Percentiles rank a stretch among this genome's conserved stretches.
phyloP scores from a whole-genome alignment of 2,888 invertebrate genomes.

The Deilephila porcellus region DNA sequence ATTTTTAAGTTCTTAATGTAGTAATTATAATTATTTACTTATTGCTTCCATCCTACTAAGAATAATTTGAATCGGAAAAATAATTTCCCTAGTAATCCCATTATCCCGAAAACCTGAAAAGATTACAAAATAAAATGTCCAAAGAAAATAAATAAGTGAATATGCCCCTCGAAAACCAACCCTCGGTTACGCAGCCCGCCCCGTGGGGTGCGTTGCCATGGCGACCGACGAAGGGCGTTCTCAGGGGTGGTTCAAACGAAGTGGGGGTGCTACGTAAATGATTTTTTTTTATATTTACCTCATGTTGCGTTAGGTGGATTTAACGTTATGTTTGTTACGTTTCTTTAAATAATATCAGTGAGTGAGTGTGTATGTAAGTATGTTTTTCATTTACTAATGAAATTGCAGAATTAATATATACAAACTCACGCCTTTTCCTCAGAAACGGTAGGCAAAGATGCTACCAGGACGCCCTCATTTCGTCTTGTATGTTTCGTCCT shows the following conservation, averaged over 20 bases:
- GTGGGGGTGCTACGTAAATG: conserved; percentile 38
- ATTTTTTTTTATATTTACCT: conserved; percentile 31
- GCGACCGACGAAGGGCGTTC: conserved; percentile 64
- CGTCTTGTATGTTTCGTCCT: too few relatives aligned
- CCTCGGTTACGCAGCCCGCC: conserved; percentile 32
- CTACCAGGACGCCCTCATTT: too few relatives aligned
- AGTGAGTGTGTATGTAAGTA: neutral
- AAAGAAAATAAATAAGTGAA: conserved; percentile 24
- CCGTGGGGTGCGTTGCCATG: conserved; percentile 60
- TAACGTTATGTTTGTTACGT: neutral
- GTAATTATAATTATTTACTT: too few relatives aligned
- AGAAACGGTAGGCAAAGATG: too few relatives aligned
- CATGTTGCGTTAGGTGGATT: conserved; percentile 23
- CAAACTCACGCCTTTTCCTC: too few relatives aligned
- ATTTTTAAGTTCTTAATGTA: too few relatives aligned
- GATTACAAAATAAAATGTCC: neutral
- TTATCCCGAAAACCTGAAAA: neutral
- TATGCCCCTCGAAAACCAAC: conserved; percentile 21
- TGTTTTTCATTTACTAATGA: too few relatives aligned
- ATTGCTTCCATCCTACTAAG: too few relatives aligned
- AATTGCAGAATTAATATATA: too few relatives aligned
- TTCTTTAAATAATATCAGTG: neutral
- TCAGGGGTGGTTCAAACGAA: conserved; percentile 39
- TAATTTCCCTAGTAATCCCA: too few relatives aligned
- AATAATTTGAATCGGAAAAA: too few relatives aligned